Evolutionary conservation across 1,140 invertebrate genomes (phyloP).

Genomic region (Drosophila obscura): DNA sequence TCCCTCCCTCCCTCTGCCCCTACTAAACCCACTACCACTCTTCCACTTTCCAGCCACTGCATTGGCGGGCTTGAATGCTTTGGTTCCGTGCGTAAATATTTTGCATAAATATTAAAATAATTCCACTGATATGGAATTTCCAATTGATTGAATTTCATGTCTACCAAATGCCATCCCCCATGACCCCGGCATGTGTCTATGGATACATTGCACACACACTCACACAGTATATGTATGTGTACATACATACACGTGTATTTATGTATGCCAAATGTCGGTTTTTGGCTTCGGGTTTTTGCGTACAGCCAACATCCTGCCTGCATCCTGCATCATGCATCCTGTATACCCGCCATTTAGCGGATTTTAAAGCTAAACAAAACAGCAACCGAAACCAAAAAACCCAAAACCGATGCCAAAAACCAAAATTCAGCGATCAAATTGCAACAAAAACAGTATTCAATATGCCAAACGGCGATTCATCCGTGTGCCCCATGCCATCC

Average conservation of each 20-base stretch:
- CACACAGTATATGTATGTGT: too few relatives aligned
- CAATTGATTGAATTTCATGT: conserved; percentile 72
- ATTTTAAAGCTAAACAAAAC: conserved; percentile 68
- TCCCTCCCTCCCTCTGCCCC: conserved; percentile 13
- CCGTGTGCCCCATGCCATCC: conserved; percentile 21
- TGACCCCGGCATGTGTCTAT: not conserved
- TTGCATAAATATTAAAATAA: conserved; percentile 80
- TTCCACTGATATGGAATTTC: conserved; percentile 78
- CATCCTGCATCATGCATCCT: conserved; percentile 26
- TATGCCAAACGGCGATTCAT: conserved; percentile 54
- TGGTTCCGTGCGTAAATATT: conserved; percentile 58
- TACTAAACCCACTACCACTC: too few relatives aligned
- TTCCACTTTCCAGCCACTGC: not conserved
- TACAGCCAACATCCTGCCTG: conserved; percentile 23
- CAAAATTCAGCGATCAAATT: conserved; percentile 16
- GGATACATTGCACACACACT: not conserved
- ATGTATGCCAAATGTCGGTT: conserved; percentile 54
- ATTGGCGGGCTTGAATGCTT: not conserved
- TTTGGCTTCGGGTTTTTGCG: conserved; percentile 42
- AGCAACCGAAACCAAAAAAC: conserved; percentile 13
- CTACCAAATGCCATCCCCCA: conserved; percentile 17
- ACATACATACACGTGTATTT: conserved; percentile 28
- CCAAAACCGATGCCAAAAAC: conserved; percentile 7
- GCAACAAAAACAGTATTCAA: conserved; percentile 58
- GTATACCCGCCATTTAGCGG: conserved; percentile 50